phyloP scores from a whole-genome alignment of 2,113 vertebrate species.

The Sinocyclocheilus anophthalmus region DNA sequence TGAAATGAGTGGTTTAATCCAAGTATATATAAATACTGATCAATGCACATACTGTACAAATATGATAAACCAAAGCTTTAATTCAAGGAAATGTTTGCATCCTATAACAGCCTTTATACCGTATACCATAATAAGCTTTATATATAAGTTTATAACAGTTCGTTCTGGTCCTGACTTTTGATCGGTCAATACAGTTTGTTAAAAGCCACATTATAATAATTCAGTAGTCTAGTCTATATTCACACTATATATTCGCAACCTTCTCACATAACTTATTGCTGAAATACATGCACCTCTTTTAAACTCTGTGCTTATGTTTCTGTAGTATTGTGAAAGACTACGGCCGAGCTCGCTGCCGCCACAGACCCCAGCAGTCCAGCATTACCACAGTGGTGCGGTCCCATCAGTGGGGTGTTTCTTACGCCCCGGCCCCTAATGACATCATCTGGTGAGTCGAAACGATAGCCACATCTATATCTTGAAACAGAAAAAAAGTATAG shows the following conservation, averaged over 20 bases:
- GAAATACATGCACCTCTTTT: background rate
- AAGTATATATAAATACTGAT: too few species aligned
- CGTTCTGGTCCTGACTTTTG: background rate
- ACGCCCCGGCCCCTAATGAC: slow-evolving; percentile 90
- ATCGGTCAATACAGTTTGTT: background rate
- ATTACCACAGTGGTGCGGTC: slow-evolving; percentile 88
- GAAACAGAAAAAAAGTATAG: background rate
- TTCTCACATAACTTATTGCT: background rate
- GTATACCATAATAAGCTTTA: background rate
- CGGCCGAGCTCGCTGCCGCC: slow-evolving; percentile 74
- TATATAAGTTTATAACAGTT: background rate
- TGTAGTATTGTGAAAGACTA: slow-evolving; percentile 90
- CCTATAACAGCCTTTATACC: background rate
- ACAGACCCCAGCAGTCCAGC: slow-evolving; percentile 87
- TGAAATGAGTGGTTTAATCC: too few species aligned
- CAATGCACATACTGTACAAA: too few species aligned
- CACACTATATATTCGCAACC: too few species aligned
- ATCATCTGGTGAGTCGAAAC: slow-evolving; percentile 88
- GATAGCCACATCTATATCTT: background rate
- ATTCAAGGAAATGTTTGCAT: background rate
- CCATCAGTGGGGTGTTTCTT: slow-evolving; percentile 82
- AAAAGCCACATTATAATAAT: background rate
- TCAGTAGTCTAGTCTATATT: background rate
- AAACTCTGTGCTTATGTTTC: slow-evolving; percentile 33
- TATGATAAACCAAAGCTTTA: too few species aligned